Conservation (phyloP, 2,113 vertebrate genomes). For the Oreochromis niloticus region DNA sequence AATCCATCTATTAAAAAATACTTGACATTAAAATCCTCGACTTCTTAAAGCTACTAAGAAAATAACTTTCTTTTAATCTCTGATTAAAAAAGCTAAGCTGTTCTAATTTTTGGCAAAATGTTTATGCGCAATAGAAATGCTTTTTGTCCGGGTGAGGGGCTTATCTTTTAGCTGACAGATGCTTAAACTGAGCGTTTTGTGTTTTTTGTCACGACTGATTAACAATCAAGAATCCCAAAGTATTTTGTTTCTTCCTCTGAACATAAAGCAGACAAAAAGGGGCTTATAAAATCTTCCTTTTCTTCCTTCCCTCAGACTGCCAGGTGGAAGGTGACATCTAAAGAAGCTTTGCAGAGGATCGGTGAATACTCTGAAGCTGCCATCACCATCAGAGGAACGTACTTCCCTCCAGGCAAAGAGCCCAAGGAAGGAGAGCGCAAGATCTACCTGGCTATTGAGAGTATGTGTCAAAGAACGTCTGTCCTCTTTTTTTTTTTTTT, state of each 20-base stretch:
- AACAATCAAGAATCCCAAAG: neutral
- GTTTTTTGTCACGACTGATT: neutral
- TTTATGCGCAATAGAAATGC: neutral
- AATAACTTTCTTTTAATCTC: neutral
- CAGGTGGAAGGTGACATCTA: conserved; percentile 98
- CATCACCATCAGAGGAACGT: conserved; percentile 97
- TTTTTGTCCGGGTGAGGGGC: fast-evolving
- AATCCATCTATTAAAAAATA: neutral
- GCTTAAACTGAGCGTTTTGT: neutral
- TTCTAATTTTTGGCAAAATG: neutral
- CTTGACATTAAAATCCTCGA: neutral
- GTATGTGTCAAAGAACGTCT: conserved; percentile 66
- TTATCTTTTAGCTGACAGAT: neutral
- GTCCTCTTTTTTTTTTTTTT: neutral
- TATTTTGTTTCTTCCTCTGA: neutral
- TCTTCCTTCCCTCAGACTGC: conserved; percentile 78
- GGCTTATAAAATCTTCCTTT: neutral
- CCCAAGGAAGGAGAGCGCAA: conserved; percentile 97
- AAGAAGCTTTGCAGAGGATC: conserved; percentile 95
- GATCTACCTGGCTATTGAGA: conserved; percentile 98
- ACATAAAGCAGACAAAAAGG: neutral
- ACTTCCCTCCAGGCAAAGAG: conserved; percentile 97
- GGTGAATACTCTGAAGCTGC: conserved; percentile 98
- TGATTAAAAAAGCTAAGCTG: neutral
- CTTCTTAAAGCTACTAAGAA: neutral